A percentile compares a stretch with the other conserved stretches of the same genome.
These are phyloP conservation scores for Orthosia incerta DNA, from an alignment of 2,888 invertebrate genomes.

Conservation along the genomic window DNA sequence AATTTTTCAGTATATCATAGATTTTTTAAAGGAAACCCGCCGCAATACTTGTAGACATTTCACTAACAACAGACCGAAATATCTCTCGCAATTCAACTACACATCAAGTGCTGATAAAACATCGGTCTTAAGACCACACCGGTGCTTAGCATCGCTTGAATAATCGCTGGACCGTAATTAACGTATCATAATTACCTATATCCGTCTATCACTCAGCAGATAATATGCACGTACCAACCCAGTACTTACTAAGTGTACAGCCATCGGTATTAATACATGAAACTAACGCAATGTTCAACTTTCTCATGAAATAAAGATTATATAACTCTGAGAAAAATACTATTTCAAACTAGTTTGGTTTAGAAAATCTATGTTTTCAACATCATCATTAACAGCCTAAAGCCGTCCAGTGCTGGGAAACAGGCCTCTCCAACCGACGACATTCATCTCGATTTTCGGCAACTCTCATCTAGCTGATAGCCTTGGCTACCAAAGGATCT, in stretches of 20 bases:
- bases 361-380: too few species aligned
- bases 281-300: too few species aligned
- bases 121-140: conserved; percentile 10
- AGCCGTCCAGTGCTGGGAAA: too few species aligned
- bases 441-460: too few species aligned
- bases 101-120: conserved; percentile 13
- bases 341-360: too few species aligned
- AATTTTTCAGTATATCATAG: neutral
- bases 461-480: too few species aligned
- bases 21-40: neutral
- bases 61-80: neutral
- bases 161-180: conserved; percentile 32
- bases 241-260: neutral
- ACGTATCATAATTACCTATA: conserved; percentile 19
- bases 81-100: neutral
- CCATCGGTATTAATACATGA: too few species aligned
- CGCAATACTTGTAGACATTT: neutral
- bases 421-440: too few species aligned
- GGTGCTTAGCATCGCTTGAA: conserved; percentile 24
- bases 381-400: too few species aligned
- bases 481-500: conserved; percentile 50
- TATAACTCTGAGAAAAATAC: too few species aligned
- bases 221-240: neutral
- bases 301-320: too few species aligned
- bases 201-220: conserved; percentile 10